Evolutionary conservation across 2,113 vertebrate species (phyloP), one percentile per base, ranked within the genome.

Genomic region (Pampusana beccarii): DNA sequence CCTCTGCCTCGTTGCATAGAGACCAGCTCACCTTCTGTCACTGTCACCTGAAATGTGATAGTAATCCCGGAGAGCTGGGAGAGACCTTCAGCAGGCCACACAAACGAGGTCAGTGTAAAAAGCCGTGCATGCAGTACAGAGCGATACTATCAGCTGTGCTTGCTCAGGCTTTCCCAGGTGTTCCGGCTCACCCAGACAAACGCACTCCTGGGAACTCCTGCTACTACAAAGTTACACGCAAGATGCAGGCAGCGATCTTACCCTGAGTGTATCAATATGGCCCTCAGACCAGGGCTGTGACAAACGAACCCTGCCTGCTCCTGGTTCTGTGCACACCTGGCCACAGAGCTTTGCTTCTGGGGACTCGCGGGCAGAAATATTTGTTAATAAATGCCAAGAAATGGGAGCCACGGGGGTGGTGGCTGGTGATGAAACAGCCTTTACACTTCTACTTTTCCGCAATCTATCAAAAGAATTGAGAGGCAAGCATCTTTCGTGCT

Each of bases 221-320:
- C 38, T 8, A 0, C 64, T n/a, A 0, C 15, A 4, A 3, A 5
- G 9, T 2, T 20, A 44, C 16, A 44, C 16, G 42, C 42, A 44
- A 44, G 46, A 15, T 20, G 40, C 46, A 88, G 74, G 11, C 38
- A 3, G 24, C 21, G 48, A 8, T 42, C 46, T 24, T 15, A 42
- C 6, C 25, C 36, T 2, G 4, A 50, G 19, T 25, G 36, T 11
- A 9, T 23, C n/a, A n/a, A 3, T 3, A 25, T 34, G 5, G 34
- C 17, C 42, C 11, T 53, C 18, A 15, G 5, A 17, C 46, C 8
- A 50, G 64, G 26, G 40, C 20, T 44, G 9, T 33, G 64, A 13
- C 18, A 29, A 7, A 61, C 1, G 5, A 64, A 2, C 42, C 42
- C 56, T 38, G 20, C 36, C 56, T 61, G 65, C 14, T 87, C 14